phyloP scores from a whole-genome alignment of 2,888 invertebrate species.

The Ochlodes sylvanus region DNA sequence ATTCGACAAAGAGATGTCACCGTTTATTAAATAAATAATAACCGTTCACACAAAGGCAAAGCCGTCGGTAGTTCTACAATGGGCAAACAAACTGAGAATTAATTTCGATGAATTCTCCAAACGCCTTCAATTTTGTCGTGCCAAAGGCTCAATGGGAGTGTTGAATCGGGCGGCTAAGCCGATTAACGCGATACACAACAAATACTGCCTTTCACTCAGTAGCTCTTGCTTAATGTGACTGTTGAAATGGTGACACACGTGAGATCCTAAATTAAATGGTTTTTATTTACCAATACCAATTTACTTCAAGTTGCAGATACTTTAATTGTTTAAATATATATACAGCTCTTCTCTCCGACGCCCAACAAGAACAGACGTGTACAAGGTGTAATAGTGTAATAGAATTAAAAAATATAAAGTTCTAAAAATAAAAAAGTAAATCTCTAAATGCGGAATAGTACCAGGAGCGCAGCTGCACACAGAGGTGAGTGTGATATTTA shows the following conservation, averaged over 20 bases:
- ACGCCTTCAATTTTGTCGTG: constrained; percentile 72
- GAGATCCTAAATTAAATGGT: constrained; percentile 50
- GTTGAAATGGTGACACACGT: constrained; percentile 59
- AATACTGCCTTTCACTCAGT: constrained; percentile 64
- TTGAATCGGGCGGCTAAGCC: constrained; percentile 73
- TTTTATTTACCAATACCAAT: background rate
- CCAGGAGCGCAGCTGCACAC: no score
- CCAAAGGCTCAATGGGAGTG: constrained; percentile 64
- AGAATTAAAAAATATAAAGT: no score
- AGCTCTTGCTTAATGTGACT: constrained; percentile 42
- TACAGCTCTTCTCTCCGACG: no score
- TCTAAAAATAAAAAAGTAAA: no score
- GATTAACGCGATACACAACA: constrained; percentile 79
- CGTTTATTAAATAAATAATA: constrained; percentile 83
- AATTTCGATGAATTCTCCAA: constrained; percentile 80
- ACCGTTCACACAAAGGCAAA: constrained; percentile 64
- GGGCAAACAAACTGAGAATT: constrained; percentile 80
- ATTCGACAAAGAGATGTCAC: constrained; percentile 68
- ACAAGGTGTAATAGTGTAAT: no score
- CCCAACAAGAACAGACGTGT: no score
- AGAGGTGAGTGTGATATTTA: no score
- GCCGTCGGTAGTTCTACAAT: constrained; percentile 76
- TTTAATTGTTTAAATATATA: background rate
- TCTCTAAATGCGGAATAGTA: no score
- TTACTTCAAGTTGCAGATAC: background rate